Conservation (phyloP, 2,888 invertebrate species). For the Andrena flavipes region DNA sequence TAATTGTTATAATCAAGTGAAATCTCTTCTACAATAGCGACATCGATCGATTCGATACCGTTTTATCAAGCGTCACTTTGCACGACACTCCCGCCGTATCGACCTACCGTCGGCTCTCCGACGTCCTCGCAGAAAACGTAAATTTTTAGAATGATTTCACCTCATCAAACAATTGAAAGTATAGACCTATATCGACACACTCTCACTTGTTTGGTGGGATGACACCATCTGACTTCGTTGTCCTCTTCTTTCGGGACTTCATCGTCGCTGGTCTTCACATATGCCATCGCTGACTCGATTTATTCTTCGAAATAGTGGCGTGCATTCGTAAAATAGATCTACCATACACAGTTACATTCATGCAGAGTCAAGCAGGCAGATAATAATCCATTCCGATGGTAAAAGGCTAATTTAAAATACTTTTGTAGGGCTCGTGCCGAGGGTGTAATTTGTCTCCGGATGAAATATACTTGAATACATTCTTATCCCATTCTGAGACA, state of each 20-base stretch:
- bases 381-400: neutral
- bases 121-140: slow-evolving; percentile 60
- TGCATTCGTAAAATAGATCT: slow-evolving; percentile 18
- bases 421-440: neutral
- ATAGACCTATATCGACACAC: slow-evolving; percentile 85
- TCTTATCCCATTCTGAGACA: neutral
- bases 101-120: slow-evolving; percentile 66
- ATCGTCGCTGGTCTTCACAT: slow-evolving; percentile 26
- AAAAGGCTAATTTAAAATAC: neutral
- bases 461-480: neutral
- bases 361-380: neutral
- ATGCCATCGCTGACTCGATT: neutral
- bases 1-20: slow-evolving; percentile 77
- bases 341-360: neutral
- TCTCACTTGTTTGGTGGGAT: slow-evolving; percentile 85
- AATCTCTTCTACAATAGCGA: slow-evolving; percentile 71
- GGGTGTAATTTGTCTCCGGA: neutral
- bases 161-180: slow-evolving; percentile 85
- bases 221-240: slow-evolving; percentile 80
- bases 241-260: slow-evolving; percentile 40
- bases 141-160: slow-evolving; percentile 82
- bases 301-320: neutral
- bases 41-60: slow-evolving; percentile 55
- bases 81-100: slow-evolving; percentile 43
- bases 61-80: slow-evolving; percentile 49